A percentile compares a stretch with the other conserved stretches of the same genome.
phyloP scores from a whole-genome alignment of 2,113 vertebrate species.

The Sakesphorus luctuosus region DNA sequence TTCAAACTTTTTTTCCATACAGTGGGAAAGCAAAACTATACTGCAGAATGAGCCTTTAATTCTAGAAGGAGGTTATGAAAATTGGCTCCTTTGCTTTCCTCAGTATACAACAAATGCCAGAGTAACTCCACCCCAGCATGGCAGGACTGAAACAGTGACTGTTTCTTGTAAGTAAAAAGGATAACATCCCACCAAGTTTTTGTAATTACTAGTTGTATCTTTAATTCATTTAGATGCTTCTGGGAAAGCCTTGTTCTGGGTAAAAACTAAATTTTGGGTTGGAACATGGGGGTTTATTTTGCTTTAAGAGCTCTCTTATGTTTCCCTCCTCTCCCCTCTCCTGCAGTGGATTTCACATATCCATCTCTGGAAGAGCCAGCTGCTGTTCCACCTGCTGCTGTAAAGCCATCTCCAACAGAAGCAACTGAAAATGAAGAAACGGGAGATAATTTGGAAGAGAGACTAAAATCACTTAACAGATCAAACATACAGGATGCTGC shows the following conservation, averaged over 20 bases:
- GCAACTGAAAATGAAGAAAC: constrained; percentile 67
- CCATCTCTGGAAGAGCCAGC: constrained; percentile 91
- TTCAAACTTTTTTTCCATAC: constrained; percentile 19
- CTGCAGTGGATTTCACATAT: constrained; percentile 93
- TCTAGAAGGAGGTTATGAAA: constrained; percentile 96
- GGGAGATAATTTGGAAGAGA: constrained; percentile 66
- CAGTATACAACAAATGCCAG: constrained; percentile 94
- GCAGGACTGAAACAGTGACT: constrained; percentile 77
- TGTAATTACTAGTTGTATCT: neutral
- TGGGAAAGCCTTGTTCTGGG: neutral
- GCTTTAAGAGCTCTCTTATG: neutral
- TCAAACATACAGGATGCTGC: constrained; percentile 37
- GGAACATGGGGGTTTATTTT: neutral
- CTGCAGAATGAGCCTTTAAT: constrained; percentile 90
- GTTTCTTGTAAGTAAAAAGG: constrained; percentile 85
- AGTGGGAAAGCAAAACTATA: constrained; percentile 96
- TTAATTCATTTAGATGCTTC: neutral
- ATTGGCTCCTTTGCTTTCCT: constrained; percentile 96
- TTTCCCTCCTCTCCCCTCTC: neutral
- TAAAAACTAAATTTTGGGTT: neutral
- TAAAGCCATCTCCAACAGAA: constrained; percentile 66
- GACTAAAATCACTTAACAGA: constrained; percentile 49
- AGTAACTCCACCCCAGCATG: constrained; percentile 84
- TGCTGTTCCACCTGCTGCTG: constrained; percentile 62
- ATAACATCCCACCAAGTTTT: neutral